Conservation (phyloP, 2,113 vertebrate genomes). For the Tauraco erythrolophus region DNA sequence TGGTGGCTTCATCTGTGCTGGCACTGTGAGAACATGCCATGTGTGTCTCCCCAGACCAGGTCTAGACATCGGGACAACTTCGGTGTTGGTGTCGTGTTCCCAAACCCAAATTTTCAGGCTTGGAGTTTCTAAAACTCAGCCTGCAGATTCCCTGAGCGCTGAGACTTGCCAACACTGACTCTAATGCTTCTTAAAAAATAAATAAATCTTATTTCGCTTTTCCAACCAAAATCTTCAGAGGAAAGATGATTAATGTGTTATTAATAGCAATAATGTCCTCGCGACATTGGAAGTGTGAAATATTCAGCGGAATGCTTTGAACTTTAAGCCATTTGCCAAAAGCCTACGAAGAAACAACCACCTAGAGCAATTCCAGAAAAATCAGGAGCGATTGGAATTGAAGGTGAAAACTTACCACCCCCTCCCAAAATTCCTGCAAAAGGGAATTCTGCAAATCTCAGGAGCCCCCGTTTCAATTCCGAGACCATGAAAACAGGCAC, state of each 20-base stretch:
- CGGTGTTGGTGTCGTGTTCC: not conserved
- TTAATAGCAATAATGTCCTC: not conserved
- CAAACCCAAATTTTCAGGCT: not conserved
- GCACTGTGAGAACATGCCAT: not conserved
- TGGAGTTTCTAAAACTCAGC: not conserved
- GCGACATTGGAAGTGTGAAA: not conserved
- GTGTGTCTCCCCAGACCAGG: not conserved
- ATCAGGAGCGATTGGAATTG: rapidly evolving
- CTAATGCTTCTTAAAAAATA: not conserved
- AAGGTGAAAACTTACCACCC: rapidly evolving
- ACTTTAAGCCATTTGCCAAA: not conserved
- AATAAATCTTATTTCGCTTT: not conserved
- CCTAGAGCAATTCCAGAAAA: not conserved
- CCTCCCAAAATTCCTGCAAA: not conserved
- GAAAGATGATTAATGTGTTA: not conserved
- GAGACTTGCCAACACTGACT: not conserved
- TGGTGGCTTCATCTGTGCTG: not conserved
- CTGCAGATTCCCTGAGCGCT: rapidly evolving
- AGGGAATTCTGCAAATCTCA: not conserved
- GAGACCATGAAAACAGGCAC: not conserved
- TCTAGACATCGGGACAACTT: not conserved
- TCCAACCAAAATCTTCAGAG: not conserved
- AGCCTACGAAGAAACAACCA: not conserved
- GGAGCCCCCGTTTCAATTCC: rapidly evolving
- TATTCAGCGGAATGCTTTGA: not conserved